phyloP scores from a whole-genome alignment of 2,797 vertebrate genomes.

The Chrosomus eos region DNA sequence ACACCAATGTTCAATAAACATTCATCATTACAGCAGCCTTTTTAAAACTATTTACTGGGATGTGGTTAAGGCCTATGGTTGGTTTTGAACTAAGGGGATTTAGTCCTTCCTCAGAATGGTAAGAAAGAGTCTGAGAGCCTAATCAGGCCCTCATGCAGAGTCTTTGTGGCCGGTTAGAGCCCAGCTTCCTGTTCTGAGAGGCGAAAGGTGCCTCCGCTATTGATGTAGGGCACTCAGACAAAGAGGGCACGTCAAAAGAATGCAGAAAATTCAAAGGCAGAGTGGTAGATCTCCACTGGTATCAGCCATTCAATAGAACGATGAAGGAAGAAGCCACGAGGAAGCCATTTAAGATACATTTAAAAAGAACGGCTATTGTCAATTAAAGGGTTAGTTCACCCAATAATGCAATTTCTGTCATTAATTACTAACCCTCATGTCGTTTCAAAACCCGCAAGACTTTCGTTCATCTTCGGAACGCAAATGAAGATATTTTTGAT shows the following conservation, averaged over 20 bases:
- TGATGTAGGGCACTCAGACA: constrained; percentile 44
- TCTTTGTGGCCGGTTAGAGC: constrained; percentile 51
- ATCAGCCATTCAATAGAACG: constrained; percentile 50
- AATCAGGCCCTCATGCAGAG: constrained; percentile 54
- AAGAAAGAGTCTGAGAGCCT: constrained; percentile 39
- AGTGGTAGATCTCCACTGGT: constrained; percentile 56
- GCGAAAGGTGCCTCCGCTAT: constrained; percentile 48
- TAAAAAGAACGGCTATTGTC: constrained; percentile 18
- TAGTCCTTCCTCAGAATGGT: constrained; percentile 33
- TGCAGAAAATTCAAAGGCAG: constrained; percentile 53
- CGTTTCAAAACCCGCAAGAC: too few species aligned
- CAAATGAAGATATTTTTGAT: too few species aligned
- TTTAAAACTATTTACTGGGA: constrained; percentile 9
- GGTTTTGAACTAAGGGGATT: constrained; percentile 34
- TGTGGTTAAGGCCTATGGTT: constrained; percentile 13
- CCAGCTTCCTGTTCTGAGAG: constrained; percentile 55
- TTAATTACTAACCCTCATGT: too few species aligned
- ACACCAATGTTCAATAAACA: background rate
- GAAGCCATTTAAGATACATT: constrained; percentile 52
- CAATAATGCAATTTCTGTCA: too few species aligned
- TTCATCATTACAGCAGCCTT: background rate
- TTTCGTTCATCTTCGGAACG: too few species aligned
- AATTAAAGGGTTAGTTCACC: constrained; percentile 15
- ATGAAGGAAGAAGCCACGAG: constrained; percentile 46
- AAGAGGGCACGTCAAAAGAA: constrained; percentile 51